phyloP scores from a whole-genome alignment of 2,113 vertebrate species.

The Rhea pennata region DNA sequence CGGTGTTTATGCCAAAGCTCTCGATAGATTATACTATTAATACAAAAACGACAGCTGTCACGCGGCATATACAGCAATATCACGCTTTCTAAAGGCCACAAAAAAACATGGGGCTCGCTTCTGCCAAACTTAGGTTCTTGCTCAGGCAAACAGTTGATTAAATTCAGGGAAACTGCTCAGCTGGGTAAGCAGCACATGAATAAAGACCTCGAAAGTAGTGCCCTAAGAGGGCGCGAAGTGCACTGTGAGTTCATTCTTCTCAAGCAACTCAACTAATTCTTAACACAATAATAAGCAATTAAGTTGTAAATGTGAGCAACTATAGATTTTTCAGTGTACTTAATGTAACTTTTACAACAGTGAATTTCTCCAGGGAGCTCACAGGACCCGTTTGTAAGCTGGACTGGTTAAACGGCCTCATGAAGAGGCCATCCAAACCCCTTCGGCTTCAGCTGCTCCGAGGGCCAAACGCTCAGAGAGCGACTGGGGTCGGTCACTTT shows the following conservation, averaged over 20 bases:
- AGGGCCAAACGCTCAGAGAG: neutral
- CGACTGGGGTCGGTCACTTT: neutral
- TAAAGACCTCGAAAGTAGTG: neutral
- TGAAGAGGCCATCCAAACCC: neutral
- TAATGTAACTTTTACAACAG: neutral
- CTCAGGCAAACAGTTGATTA: neutral
- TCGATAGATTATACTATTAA: neutral
- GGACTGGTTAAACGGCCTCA: neutral
- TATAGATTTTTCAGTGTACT: neutral
- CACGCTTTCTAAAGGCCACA: neutral
- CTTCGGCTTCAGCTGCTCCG: neutral
- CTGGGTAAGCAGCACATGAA: neutral
- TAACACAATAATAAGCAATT: neutral
- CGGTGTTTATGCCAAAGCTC: neutral
- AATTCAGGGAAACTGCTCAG: neutral
- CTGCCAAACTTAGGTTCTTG: neutral
- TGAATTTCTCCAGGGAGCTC: neutral
- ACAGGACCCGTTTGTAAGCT: neutral
- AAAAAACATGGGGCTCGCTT: neutral
- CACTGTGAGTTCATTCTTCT: neutral
- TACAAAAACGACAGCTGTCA: slow-evolving; percentile 34
- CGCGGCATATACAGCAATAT: neutral
- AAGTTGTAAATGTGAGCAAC: neutral
- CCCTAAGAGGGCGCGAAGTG: neutral
- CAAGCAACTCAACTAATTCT: neutral